phyloP scores from a whole-genome alignment of 2,113 vertebrate species.

The Chelonoidis abingdonii region DNA sequence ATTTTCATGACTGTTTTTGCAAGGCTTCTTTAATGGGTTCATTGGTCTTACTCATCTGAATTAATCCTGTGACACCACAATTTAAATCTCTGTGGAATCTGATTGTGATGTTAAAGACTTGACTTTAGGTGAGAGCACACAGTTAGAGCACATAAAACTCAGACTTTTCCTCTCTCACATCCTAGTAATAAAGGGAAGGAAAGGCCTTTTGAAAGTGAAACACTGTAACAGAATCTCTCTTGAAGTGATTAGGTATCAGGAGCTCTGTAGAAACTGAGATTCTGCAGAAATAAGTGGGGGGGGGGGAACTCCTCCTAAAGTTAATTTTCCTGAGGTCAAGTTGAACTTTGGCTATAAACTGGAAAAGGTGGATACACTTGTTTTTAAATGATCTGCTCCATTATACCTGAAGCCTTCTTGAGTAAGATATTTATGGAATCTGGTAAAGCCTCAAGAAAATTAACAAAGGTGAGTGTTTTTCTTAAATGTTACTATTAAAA shows the following conservation, averaged over 20 bases:
- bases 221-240: neutral
- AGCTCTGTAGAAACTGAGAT: neutral
- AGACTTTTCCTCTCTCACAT: neutral
- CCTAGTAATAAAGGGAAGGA: neutral
- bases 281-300: neutral
- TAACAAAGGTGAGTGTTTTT: neutral
- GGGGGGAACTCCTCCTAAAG: neutral
- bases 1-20: conserved; percentile 11
- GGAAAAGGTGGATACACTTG: neutral
- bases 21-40: neutral
- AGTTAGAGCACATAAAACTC: neutral
- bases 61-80: neutral
- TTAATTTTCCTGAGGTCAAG: neutral
- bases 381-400: neutral
- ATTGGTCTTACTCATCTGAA: neutral
- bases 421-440: neutral
- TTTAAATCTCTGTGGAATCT: neutral
- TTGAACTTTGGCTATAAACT: neutral
- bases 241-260: neutral
- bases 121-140: neutral
- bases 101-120: neutral
- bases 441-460: neutral
- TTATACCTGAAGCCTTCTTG: fast-evolving
- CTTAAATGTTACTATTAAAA: conserved; percentile 41
- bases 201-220: neutral